Conservation (phyloP, 2,888 invertebrate genomes). For the Cosmorhoe ocellata region DNA sequence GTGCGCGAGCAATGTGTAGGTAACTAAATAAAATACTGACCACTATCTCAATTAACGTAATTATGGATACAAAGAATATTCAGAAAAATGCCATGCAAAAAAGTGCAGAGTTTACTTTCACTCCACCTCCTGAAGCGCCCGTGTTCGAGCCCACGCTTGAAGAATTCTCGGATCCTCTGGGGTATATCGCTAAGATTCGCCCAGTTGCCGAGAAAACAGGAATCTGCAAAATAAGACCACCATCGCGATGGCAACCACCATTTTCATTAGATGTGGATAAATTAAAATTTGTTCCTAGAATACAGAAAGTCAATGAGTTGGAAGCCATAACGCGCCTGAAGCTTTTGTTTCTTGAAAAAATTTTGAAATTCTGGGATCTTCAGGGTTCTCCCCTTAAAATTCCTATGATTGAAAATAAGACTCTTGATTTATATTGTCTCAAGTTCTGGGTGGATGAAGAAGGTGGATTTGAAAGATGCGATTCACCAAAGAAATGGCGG, state of each 20-base stretch:
- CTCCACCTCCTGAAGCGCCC: conserved; percentile 85
- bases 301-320: conserved; percentile 80
- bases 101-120: conserved; percentile 78
- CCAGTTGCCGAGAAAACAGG: conserved; percentile 88
- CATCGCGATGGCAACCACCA: conserved; percentile 89
- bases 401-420: conserved; percentile 87
- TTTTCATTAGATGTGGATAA: conserved; percentile 89
- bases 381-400: conserved; percentile 85
- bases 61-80: conserved; percentile 76
- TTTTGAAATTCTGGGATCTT: conserved; percentile 88
- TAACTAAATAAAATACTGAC: conserved; percentile 6
- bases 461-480: conserved; percentile 83
- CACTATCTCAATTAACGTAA: background rate
- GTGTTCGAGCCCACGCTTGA: conserved; percentile 87
- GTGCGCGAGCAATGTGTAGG: conserved; percentile 1
- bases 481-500: conserved; percentile 85
- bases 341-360: conserved; percentile 87
- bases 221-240: conserved; percentile 90
- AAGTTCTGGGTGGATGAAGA: conserved; percentile 83
- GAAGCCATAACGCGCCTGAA: conserved; percentile 88
- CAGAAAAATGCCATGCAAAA: conserved; percentile 80
- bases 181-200: conserved; percentile 88
- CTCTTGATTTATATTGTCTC: conserved; percentile 86
- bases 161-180: conserved; percentile 88
- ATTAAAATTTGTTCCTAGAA: conserved; percentile 79